Base-by-base conservation (phyloP, 2,888 invertebrate species). In the Hydroisotoma schaefferi region DNA sequence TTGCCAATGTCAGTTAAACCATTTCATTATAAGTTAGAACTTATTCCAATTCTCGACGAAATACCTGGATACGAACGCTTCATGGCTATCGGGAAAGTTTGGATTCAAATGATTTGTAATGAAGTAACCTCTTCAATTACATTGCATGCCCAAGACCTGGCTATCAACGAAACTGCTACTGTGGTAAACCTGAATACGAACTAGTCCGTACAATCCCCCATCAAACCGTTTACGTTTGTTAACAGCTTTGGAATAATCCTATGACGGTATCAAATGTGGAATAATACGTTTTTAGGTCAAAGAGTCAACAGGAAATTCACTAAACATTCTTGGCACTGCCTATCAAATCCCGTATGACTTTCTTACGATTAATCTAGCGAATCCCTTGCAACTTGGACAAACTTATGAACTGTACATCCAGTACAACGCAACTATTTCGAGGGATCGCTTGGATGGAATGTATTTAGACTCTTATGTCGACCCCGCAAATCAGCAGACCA, bases 391-490 rank as follows among this genome's bases (percentile, higher is more conserved):
- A 33, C 55, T 27, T 22, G 61, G 63, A 18, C 29, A 43, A 18
- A 28, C 26, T 2, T 70, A 68, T 56, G 62, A 61, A n/a, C 38
- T 68, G 28, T 61, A 37, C 40, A 65, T 70, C 15, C 56, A 62
- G 18, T 70, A 61, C 38, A 52, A 55, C 1, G 55, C 66, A 4
- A 58, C 40, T 22, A 63, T 70, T 20, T 57, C 66, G 1, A 58
- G 58, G 38, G 64, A 66, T 3, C 44, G 63, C 0, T 52, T 68
- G 20, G 61, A 61, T 53, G 70, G 70, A 6, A 59, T 70, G 57
- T 70, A 70, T 44, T 54, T 68, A 27, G 70, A 68, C 20, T 54
- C 52, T 18, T 70, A 68, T 37, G 57, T 55, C 2, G 65, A 70
- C 46, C 55, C 59, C 10, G 59, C 47, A 20, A 60, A 65, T 8